phyloP scores from a whole-genome alignment of 2,113 vertebrate species.

The Hassar affinis region DNA sequence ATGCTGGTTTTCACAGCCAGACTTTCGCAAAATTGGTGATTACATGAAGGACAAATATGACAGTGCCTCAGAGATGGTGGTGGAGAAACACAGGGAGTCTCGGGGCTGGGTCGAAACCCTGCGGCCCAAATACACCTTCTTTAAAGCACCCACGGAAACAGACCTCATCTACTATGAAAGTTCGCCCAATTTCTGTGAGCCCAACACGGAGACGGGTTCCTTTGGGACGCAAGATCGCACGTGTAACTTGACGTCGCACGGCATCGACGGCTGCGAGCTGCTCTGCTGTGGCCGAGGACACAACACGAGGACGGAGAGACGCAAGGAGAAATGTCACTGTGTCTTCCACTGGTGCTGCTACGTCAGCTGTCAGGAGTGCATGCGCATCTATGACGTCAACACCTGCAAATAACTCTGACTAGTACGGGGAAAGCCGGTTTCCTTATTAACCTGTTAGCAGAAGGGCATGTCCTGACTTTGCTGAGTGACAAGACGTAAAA shows the following conservation, averaged over 20 bases:
- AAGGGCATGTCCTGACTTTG: not conserved
- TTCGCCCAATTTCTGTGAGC: constrained; percentile 96
- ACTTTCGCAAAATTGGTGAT: constrained; percentile 92
- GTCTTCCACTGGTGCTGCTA: constrained; percentile 99
- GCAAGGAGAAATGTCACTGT: constrained; percentile 97
- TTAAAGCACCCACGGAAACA: constrained; percentile 91
- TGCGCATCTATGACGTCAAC: constrained; percentile 90
- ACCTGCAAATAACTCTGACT: constrained; percentile 86
- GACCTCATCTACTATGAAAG: constrained; percentile 97
- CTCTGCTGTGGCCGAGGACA: constrained; percentile 95
- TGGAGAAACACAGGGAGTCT: constrained; percentile 94
- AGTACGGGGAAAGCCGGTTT: not conserved
- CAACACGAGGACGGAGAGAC: constrained; percentile 94
- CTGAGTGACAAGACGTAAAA: not conserved
- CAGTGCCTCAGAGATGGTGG: constrained; percentile 98
- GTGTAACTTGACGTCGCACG: constrained; percentile 95
- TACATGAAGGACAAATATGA: constrained; percentile 98
- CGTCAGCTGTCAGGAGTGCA: constrained; percentile 95
- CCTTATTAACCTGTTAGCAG: not conserved
- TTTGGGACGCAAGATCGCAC: constrained; percentile 91
- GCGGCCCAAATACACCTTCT: constrained; percentile 90
- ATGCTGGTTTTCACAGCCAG: constrained; percentile 96
- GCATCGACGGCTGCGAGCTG: constrained; percentile 95
- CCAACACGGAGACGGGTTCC: constrained; percentile 92
- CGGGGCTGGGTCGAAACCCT: constrained; percentile 97